Evolutionary conservation across 2,113 vertebrate species (phyloP).

Genomic region (Dascyllus trimaculatus): DNA sequence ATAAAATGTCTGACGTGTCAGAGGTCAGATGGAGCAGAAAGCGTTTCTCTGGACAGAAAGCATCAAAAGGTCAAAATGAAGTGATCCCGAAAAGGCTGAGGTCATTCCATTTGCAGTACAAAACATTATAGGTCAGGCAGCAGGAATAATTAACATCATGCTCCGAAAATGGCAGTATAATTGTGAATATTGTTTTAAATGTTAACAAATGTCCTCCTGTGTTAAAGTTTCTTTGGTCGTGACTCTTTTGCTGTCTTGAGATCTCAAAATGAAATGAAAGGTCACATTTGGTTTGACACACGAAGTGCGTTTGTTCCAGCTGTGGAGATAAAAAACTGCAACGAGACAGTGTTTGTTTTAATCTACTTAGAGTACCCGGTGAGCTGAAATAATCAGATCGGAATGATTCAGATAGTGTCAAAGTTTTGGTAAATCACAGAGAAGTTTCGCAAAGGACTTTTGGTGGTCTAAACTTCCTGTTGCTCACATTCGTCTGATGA

Average conservation of each 20-base stretch:
- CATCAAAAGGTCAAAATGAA: conserved; percentile 33
- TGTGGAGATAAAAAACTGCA: conserved; percentile 5
- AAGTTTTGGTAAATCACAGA: conserved; percentile 27
- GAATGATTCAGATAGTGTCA: conserved; percentile 6
- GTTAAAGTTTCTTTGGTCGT: not conserved
- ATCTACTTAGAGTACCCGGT: conserved; percentile 27
- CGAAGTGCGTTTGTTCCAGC: conserved; percentile 2
- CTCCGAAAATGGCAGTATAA: not conserved
- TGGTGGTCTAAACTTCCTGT: conserved; percentile 13
- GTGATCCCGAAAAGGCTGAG: conserved; percentile 33
- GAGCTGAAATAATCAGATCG: conserved; percentile 29
- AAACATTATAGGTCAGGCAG: conserved; percentile 9
- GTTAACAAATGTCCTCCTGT: conserved; percentile 38
- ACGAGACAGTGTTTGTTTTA: conserved; percentile 28
- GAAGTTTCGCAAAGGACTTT: conserved; percentile 26
- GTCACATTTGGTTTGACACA: conserved; percentile 28
- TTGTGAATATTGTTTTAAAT: conserved; percentile 42
- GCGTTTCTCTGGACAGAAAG: conserved; percentile 18
- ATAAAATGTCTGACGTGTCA: conserved; percentile 16
- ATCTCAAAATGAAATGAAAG: conserved; percentile 9
- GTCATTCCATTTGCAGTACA: conserved; percentile 9
- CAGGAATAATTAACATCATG: conserved; percentile 31
- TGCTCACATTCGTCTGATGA: not conserved
- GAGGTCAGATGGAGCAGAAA: conserved; percentile 25
- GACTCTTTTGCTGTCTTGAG: not conserved